These are phyloP conservation scores for Lepidurus packardi DNA, from an alignment of 1,140 invertebrate species.

Conservation along the genomic window DNA sequence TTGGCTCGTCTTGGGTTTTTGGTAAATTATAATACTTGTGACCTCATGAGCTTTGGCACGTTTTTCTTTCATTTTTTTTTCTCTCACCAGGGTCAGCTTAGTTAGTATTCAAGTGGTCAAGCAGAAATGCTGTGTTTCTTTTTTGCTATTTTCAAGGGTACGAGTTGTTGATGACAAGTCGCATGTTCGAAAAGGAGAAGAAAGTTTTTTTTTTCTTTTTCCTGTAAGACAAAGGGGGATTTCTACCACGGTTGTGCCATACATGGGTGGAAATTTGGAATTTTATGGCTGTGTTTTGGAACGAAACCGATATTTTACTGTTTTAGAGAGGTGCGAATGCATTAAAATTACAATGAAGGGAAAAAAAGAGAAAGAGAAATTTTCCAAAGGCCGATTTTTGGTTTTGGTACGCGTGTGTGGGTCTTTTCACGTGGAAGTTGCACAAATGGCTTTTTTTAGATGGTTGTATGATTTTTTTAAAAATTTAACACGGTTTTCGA, in stretches of 20 bases:
- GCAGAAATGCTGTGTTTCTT: neutral
- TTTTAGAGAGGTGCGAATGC: too few relatives aligned
- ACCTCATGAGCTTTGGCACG: neutral
- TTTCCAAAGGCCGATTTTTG: too few relatives aligned
- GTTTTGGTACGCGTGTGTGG: too few relatives aligned
- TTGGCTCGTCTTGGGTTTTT: neutral
- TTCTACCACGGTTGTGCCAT: neutral
- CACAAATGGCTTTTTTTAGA: too few relatives aligned
- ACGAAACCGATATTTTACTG: conserved; percentile 10
- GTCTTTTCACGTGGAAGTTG: too few relatives aligned
- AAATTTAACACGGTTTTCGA: too few relatives aligned
- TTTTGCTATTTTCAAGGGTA: neutral
- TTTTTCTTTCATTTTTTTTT: neutral
- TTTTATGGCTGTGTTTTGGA: conserved; percentile 1
- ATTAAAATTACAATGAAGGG: too few relatives aligned
- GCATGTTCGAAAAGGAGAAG: neutral
- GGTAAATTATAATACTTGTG: neutral
- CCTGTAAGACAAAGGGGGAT: neutral
- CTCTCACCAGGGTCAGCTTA: neutral
- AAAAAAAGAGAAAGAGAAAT: too few relatives aligned
- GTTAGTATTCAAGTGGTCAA: conserved; percentile 6
- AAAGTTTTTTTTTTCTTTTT: too few relatives aligned
- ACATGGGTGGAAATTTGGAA: neutral
- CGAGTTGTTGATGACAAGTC: too few relatives aligned
- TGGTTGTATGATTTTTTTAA: too few relatives aligned